Base-by-base conservation (phyloP, 2,888 invertebrate species). In the Heteromurus nitidus region DNA sequence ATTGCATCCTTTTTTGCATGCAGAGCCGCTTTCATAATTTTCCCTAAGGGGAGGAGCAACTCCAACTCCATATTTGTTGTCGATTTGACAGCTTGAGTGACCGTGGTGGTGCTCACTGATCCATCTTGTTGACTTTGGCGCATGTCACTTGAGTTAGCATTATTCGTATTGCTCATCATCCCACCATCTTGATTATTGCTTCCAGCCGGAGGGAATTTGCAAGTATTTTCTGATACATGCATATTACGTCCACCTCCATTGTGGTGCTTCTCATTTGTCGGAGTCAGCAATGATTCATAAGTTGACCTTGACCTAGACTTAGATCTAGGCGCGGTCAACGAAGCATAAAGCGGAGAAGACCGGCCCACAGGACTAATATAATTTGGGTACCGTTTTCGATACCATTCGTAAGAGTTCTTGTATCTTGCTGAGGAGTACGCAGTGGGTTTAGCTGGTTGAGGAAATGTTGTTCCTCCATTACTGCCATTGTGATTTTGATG, bases 51-150 rank as follows among this genome's bases (percentile, higher is more conserved):
- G 68, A 85, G 84, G 24, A 80, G 74, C 31, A 85, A 60, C 74
- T 85, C 83, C 50, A 85, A 44, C 28, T 85, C 83, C 82, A 83
- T 85, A 70, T 83, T 82, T 30, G 84, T 85, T 22, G 85, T 85
- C 1, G 84, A 83, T 65, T 85, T 84, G 20, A 84, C 77, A 42
- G 77, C 84, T 44, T 82, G 82, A 1, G 82, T 85, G 28, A 81
- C 81, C 18, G 84, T 85, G 18, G 80, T 80, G n/a, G 72, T 55
- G 18, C 22, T 76, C 9, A 30, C 22, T 30, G 22, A 26, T 18
- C 1, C 47, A 2, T 62, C 55, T 30, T 70, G 36, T 36, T 55
- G 50, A 24, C 60, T n/a, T 60, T 58, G 24, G 18, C 47, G 64
- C 16, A 31, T 26, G 30, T 62, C 62, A 42, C 7, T 5, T 22